phyloP scores from a whole-genome alignment of 2,113 vertebrate species.

The Sylvia atricapilla region DNA sequence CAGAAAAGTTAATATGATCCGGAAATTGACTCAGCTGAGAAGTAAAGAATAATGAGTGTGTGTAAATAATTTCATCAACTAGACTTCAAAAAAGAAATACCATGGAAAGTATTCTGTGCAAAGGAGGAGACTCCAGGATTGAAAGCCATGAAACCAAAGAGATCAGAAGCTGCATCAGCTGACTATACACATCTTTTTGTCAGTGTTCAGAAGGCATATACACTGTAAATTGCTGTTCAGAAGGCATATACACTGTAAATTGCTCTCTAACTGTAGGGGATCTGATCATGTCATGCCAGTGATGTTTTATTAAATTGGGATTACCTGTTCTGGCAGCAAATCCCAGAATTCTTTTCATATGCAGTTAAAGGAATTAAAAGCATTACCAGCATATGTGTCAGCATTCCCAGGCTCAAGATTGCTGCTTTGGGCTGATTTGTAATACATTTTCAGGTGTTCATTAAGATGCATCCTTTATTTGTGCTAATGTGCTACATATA shows the following conservation, averaged over 20 bases:
- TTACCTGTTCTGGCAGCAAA: not conserved
- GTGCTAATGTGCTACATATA: not conserved
- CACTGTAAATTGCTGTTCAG: not conserved
- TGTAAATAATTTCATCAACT: not conserved
- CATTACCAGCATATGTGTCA: not conserved
- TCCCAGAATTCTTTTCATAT: not conserved
- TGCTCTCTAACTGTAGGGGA: not conserved
- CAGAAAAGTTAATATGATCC: not conserved
- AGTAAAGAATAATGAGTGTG: not conserved
- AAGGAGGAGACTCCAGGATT: not conserved
- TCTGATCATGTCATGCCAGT: not conserved
- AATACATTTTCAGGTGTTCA: not conserved
- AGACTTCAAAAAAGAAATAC: not conserved
- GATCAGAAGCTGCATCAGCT: not conserved
- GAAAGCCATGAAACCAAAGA: not conserved
- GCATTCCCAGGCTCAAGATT: not conserved
- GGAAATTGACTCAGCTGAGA: not conserved
- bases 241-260: not conserved
- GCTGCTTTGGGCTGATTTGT: not conserved
- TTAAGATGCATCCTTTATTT: not conserved
- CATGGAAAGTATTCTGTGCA: not conserved
- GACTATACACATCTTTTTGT: not conserved
- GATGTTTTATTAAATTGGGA: not conserved
- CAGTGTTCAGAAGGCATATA: not conserved
- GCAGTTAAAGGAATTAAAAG: not conserved